Evolutionary conservation across 37 sponge, comb jelly and placozoan species (phyloP), one percentile per base, ranked within the genome.

Genomic region (Crambe crambe): DNA sequence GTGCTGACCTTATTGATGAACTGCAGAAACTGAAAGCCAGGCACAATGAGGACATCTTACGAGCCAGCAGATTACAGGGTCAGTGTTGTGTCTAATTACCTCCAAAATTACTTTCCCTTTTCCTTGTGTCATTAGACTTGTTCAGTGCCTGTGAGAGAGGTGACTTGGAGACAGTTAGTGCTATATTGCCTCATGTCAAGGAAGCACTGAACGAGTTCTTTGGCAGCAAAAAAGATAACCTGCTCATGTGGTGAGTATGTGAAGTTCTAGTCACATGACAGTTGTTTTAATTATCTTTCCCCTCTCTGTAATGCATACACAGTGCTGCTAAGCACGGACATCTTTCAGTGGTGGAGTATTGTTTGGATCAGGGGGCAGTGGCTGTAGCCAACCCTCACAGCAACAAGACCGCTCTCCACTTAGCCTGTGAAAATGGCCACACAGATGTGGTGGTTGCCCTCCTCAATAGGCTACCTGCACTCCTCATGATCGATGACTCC

Each of bases 381-480:
- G 69, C 82, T 32, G 41, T 77, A 25, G 68, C 77, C 58, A 86
- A 56, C 63, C 74, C 75, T 2, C 10, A 31, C 61, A 74, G 73
- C 27, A 78, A 82, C 58, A 58, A 66, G 77, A 82, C 89, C 9
- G 93, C 93, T 26, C 85, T 85, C 38, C 93, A 93, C 70, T 22
- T 81, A 5, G 86, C 86, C 27, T 78, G 75, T 34, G 57, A 58
- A 34, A 31, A 29, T 26, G 86, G 86, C 21, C 76, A 87, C 75
- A 74, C 70, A 17, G 75, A 80, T 5, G 71, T 87, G 2, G 76
- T 87, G 9, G 70, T 66, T 20, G 31, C 47, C 9, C 78, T 92
- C 22, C 77, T 89, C 27, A 73, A 85, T 42, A 10, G 70, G 0
- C 73, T 89, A 21, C 93, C 89, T 10, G 67, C 70, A 5, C 66